Conservation (phyloP, 2,888 invertebrate species). For the Luperina nickerlii region DNA sequence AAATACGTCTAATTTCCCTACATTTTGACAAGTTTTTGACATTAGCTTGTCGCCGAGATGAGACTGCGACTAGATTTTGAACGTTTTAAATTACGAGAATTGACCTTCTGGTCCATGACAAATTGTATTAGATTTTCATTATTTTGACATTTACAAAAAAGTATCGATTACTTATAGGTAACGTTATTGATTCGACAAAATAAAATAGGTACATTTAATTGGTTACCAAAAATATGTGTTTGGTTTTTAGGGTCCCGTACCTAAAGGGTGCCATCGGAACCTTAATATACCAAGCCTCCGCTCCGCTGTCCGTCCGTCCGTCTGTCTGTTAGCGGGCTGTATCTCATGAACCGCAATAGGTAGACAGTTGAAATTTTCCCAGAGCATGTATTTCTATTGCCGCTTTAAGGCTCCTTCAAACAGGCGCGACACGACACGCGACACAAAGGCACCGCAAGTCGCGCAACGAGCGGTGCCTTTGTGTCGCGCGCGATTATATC, state of each 20-base stretch:
- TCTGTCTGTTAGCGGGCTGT: background rate
- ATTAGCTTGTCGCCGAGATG: too few species aligned
- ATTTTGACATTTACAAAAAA: constrained; percentile 36
- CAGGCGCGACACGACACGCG: too few species aligned
- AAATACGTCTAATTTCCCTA: too few species aligned
- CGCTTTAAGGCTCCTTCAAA: too few species aligned
- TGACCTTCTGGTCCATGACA: constrained; percentile 46
- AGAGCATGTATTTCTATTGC: background rate
- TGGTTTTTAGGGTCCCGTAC: background rate
- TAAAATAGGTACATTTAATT: constrained; percentile 17
- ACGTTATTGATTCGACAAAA: constrained; percentile 34
- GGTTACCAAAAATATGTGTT: constrained; percentile 22
- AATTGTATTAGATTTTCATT: constrained; percentile 42
- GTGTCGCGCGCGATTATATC: too few species aligned
- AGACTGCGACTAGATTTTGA: too few species aligned
- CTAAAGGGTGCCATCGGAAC: background rate
- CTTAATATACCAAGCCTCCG: background rate
- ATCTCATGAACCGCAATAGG: background rate
- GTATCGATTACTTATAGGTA: constrained; percentile 23
- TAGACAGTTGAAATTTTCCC: background rate
- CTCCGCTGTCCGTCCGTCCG: background rate
- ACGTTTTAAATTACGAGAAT: too few species aligned
- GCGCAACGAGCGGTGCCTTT: too few species aligned
- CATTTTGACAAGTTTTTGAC: too few species aligned
- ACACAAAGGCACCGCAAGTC: too few species aligned